These are phyloP conservation scores for Actinia tenebrosa DNA, from an alignment of 64 coral and sea anemone genomes.

Conservation along the genomic window DNA sequence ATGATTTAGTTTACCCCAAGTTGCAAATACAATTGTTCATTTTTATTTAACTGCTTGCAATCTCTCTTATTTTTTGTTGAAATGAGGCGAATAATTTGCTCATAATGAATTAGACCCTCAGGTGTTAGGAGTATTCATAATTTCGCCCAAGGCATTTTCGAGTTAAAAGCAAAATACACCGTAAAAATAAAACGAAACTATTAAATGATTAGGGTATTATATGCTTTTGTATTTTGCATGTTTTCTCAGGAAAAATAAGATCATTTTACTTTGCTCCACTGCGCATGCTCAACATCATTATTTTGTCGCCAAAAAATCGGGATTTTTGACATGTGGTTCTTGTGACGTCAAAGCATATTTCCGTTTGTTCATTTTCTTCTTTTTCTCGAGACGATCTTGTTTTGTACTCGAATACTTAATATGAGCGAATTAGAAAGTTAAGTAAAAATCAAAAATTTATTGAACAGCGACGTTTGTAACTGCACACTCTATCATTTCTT, in stretches of 20 bases:
- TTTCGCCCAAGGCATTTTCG: background rate
- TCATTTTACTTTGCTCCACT: background rate
- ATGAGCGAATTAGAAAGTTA: no score
- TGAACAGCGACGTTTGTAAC: no score
- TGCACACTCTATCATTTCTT: no score
- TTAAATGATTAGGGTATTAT: background rate
- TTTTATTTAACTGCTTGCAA: background rate
- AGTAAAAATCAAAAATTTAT: no score
- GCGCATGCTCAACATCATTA: background rate
- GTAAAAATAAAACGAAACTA: background rate
- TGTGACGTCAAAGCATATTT: background rate
- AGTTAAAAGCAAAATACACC: background rate
- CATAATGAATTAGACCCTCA: background rate
- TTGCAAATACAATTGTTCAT: background rate
- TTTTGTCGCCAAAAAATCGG: conserved; percentile 3
- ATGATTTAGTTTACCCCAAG: background rate
- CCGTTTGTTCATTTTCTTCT: background rate
- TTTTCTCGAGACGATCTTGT: background rate
- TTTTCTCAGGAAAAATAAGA: background rate
- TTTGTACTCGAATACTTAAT: background rate
- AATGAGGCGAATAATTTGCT: background rate
- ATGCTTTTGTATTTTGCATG: background rate
- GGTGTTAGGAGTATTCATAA: background rate
- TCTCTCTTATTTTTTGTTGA: background rate
- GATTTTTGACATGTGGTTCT: background rate